phyloP scores from a whole-genome alignment of 2,888 invertebrate genomes.

The Campopleginae sp. region DNA sequence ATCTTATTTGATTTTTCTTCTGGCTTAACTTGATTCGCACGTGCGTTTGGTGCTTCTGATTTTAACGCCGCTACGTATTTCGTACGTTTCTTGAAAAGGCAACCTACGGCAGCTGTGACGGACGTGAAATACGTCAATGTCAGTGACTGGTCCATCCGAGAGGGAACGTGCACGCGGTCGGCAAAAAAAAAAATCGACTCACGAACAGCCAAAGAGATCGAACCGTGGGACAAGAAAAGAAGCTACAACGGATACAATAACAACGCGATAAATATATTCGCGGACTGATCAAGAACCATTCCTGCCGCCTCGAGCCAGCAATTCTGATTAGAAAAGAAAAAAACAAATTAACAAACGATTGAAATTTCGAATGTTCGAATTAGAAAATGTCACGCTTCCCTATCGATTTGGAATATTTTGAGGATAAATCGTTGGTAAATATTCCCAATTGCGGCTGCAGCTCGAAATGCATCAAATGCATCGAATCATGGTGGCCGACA shows the following conservation, averaged over 20 bases:
- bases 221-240: slow-evolving; percentile 45
- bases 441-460: too few species aligned
- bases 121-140: slow-evolving; percentile 38
- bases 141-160: slow-evolving; percentile 46
- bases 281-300: neutral
- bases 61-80: neutral
- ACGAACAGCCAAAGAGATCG: slow-evolving; percentile 45
- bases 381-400: too few species aligned
- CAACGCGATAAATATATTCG: slow-evolving; percentile 10
- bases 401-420: too few species aligned
- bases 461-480: too few species aligned
- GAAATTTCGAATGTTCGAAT: too few species aligned
- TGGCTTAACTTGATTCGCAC: neutral
- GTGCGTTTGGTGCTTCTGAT: neutral
- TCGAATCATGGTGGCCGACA: too few species aligned
- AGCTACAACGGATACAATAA: slow-evolving; percentile 48
- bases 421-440: too few species aligned
- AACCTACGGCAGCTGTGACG: neutral
- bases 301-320: neutral
- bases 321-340: neutral
- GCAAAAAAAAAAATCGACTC: slow-evolving; percentile 33
- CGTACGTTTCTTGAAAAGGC: neutral
- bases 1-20: neutral
- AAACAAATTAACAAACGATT: neutral
- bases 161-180: slow-evolving; percentile 35